phyloP scores from a whole-genome alignment of 2,888 invertebrate genomes.

The Autographa pulchrina region DNA sequence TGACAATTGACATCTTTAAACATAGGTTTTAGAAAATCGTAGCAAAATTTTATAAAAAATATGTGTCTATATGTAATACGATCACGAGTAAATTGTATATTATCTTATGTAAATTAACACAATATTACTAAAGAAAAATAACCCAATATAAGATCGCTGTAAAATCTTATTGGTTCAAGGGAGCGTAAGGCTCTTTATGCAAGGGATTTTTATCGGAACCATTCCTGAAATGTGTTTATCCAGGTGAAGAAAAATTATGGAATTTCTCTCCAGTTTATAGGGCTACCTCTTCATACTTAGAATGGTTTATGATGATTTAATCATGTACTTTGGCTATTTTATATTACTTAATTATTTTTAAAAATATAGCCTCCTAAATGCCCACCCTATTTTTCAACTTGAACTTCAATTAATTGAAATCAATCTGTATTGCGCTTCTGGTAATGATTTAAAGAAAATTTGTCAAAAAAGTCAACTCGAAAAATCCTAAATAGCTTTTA shows the following conservation, averaged over 20 bases:
- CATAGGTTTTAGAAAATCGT: no score
- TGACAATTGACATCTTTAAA: no score
- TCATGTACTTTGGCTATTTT: conserved; percentile 20
- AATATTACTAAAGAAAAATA: conserved; percentile 33
- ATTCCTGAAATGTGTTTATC: conserved; percentile 51
- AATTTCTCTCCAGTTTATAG: conserved; percentile 37
- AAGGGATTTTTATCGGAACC: conserved; percentile 50
- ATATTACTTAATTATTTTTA: conserved; percentile 10
- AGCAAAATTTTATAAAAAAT: no score
- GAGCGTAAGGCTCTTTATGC: conserved; percentile 55
- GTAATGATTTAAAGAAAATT: no score
- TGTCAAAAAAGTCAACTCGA: no score
- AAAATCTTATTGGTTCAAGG: conserved; percentile 50
- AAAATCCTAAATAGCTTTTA: no score
- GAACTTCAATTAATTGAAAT: neutral
- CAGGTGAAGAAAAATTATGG: conserved; percentile 57
- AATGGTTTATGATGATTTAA: conserved; percentile 30
- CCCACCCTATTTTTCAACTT: neutral
- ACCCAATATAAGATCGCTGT: conserved; percentile 40
- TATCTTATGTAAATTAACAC: neutral
- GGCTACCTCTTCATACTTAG: conserved; percentile 34
- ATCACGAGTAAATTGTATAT: no score
- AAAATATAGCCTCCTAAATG: neutral
- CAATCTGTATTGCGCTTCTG: no score
- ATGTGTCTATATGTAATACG: no score